Base-by-base conservation (phyloP, 2,113 vertebrate species). In the Amazona guildingii region DNA sequence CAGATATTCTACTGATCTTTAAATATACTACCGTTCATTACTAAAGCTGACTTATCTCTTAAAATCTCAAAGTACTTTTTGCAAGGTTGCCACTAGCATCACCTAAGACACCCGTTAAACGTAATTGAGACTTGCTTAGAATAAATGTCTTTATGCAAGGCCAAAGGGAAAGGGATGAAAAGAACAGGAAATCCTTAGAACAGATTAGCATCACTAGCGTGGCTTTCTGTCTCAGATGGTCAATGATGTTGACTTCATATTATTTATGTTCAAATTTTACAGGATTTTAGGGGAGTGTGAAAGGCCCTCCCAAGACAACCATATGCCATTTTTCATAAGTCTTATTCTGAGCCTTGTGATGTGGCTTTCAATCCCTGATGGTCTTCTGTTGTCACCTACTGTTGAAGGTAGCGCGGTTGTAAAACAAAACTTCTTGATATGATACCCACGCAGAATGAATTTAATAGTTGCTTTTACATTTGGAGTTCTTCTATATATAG, bases 371-470 rank as follows among this genome's bases (percentile, higher is more conserved):
- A 20, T 74, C 31, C 33, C 59, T 76, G 41, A 31, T 59, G 11
- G 51, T 75, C 77, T 67, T 87, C 59, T 90, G 11, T 83, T 74
- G 20, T 83, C 51, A 37, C 9, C 35, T 44, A 3, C 41, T 67
- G 23, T 19, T 79, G 29, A 21, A 85, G 23, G 24, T 51, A 31
- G 16, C 37, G 27, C 0, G 2, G 20, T 19, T 52, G 21, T 39
- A 52, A 88, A 70, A 24, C 35, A 76, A 77, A 86, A 37, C 9
- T 70, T 16, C 31, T 66, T 7, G 7, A 12, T 54, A 43, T 0
- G 0, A 51, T 61, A 28, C 29, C 13, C 20, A 49, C 1, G 3
- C 11, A 78, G 68, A 93, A 72, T 0, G 1, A 61, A 83, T 68
- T 54, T 61, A 75, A 33, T 59, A 68, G 46, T 25, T 63, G 13